A percentile compares a stretch with the other conserved stretches of the same genome.
These are phyloP conservation scores for Periophthalmus magnuspinnatus DNA, from an alignment of 2,797 vertebrate species.

Conservation along the genomic window DNA sequence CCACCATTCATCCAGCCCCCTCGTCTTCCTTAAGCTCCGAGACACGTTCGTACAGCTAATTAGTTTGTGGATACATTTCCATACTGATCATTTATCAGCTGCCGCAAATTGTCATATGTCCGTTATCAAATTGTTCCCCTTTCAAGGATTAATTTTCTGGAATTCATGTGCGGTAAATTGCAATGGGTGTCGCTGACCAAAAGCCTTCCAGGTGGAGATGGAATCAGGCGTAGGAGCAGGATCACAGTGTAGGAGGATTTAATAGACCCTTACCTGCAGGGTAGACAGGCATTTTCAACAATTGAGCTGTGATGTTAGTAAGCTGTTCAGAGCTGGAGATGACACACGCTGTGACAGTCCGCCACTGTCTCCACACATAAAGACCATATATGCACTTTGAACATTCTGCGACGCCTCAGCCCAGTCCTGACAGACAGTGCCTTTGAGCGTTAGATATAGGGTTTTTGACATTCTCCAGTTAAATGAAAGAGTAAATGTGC, in stretches of 20 bases:
- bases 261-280: constrained; percentile 75
- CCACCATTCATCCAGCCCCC: constrained; percentile 72
- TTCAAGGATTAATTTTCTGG: constrained; percentile 49
- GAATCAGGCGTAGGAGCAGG: constrained; percentile 68
- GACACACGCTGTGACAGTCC: constrained; percentile 70
- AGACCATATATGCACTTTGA: constrained; percentile 50
- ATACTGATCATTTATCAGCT: constrained; percentile 44
- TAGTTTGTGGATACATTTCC: constrained; percentile 46
- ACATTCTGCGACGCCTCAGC: constrained; percentile 29
- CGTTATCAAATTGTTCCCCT: constrained; percentile 32
- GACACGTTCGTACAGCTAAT: constrained; percentile 61
- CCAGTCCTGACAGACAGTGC: constrained; percentile 22
- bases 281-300: constrained; percentile 72
- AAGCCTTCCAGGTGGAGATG: constrained; percentile 66
- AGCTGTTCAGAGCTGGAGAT: constrained; percentile 65
- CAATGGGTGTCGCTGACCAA: constrained; percentile 58
- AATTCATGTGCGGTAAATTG: constrained; percentile 60
- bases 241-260: constrained; percentile 72
- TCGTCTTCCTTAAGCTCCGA: constrained; percentile 57
- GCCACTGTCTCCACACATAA: constrained; percentile 60
- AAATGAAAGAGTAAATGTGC: constrained; percentile 35
- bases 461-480: constrained; percentile 53
- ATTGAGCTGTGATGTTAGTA: constrained; percentile 75
- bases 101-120: constrained; percentile 15
- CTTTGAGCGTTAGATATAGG: constrained; percentile 40